Percentiles rank a stretch among this genome's conserved stretches.
phyloP scores from a whole-genome alignment of 2,797 vertebrate species.

The Notolabrus celidotus region DNA sequence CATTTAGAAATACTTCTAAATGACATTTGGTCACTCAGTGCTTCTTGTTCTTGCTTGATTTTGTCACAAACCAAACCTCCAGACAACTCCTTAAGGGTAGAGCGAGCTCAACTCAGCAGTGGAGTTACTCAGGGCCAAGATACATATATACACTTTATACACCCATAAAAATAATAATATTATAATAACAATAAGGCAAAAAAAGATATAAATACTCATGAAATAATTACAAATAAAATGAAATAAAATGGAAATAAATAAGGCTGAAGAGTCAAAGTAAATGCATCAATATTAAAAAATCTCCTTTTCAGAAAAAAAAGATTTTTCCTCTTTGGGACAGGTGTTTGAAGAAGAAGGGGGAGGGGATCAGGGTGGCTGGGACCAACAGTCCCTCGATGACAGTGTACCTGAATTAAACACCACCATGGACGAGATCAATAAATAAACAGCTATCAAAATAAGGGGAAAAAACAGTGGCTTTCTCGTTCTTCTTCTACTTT shows the following conservation, averaged over 20 bases:
- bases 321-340: constrained; percentile 78
- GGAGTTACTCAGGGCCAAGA: constrained; percentile 79
- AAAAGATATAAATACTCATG: constrained; percentile 85
- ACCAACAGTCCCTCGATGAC: constrained; percentile 68
- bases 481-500: constrained; percentile 33
- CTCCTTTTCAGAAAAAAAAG: constrained; percentile 80
- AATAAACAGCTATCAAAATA: constrained; percentile 82
- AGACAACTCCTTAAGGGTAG: constrained; percentile 73
- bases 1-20: constrained; percentile 79
- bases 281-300: constrained; percentile 83
- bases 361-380: constrained; percentile 24
- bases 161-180: constrained; percentile 76
- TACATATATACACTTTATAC: constrained; percentile 82
- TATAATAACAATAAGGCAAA: constrained; percentile 81
- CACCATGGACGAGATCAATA: constrained; percentile 83
- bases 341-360: constrained; percentile 37
- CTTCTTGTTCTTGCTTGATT: constrained; percentile 80
- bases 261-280: constrained; percentile 79
- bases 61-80: constrained; percentile 70
- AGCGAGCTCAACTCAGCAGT: constrained; percentile 78
- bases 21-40: constrained; percentile 86
- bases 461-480: constrained; percentile 78
- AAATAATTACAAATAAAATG: constrained; percentile 79
- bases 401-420: constrained; percentile 88
- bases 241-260: constrained; percentile 85